phyloP scores from a whole-genome alignment of 2,113 vertebrate genomes.

The Kryptolebias marmoratus region DNA sequence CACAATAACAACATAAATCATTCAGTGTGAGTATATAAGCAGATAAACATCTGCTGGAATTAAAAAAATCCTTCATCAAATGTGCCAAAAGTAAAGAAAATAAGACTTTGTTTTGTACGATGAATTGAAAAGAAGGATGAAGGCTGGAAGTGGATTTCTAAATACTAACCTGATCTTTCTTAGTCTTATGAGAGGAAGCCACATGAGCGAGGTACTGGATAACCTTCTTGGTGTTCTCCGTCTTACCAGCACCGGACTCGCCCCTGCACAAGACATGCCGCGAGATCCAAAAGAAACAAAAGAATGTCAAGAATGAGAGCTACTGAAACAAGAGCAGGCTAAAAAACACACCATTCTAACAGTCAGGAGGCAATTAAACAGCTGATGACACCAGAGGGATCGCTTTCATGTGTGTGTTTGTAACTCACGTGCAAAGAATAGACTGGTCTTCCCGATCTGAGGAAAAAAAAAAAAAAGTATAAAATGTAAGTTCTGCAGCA shows the following conservation, averaged over 20 bases:
- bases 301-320: neutral
- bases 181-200: conserved; percentile 96
- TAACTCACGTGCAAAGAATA: conserved; percentile 99
- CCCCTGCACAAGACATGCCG: conserved; percentile 78
- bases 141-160: neutral
- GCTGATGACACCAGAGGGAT: neutral
- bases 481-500: conserved; percentile 5
- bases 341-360: neutral
- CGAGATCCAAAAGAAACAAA: neutral
- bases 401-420: neutral
- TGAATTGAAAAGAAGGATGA: neutral
- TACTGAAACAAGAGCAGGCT: neutral
- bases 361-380: neutral
- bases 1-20: neutral
- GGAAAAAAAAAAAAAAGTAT: conserved; percentile 34
- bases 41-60: neutral
- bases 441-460: conserved; percentile 98
- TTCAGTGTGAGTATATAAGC: neutral
- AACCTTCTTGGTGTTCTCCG: conserved; percentile 99
- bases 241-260: conserved; percentile 98
- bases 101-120: neutral
- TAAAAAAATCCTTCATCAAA: too few relatives aligned
- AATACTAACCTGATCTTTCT: conserved; percentile 94
- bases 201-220: conserved; percentile 98
- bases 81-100: neutral